These are phyloP conservation scores for Sinocyclocheilus anshuiensis DNA, from an alignment of 2,113 vertebrate genomes.

Conservation along the genomic window DNA sequence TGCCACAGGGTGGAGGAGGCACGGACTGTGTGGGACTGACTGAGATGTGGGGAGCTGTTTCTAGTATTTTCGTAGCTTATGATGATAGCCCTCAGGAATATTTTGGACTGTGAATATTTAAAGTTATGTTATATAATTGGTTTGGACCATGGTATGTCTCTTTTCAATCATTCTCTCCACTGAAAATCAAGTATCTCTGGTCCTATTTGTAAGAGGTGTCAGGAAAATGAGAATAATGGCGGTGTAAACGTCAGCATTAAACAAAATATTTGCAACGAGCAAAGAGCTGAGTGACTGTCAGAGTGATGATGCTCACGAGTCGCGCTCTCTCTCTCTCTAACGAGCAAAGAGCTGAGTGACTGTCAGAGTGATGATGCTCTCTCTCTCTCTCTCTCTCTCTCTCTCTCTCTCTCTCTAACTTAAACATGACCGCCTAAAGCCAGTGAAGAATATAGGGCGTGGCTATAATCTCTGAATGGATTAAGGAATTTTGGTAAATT, in stretches of 20 bases:
- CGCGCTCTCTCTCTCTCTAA: background rate
- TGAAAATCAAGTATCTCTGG: background rate
- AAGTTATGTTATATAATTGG: slow-evolving; percentile 4
- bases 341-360: background rate
- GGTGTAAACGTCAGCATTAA: slow-evolving; percentile 9
- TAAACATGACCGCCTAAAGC: too few species aligned
- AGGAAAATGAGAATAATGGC: slow-evolving; percentile 19
- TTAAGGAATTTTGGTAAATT: too few species aligned
- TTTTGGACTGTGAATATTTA: background rate
- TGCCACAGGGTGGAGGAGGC: slow-evolving; percentile 21
- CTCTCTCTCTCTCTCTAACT: slow-evolving; percentile 3
- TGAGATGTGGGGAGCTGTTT: slow-evolving; percentile 10
- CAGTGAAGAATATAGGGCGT: too few species aligned
- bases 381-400: background rate
- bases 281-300: background rate
- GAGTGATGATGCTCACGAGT: slow-evolving; percentile 6
- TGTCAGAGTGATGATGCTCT: slow-evolving; percentile 18
- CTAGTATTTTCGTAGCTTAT: slow-evolving; percentile 7
- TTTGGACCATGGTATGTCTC: background rate
- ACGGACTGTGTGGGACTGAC: slow-evolving; percentile 21
- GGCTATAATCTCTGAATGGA: too few species aligned
- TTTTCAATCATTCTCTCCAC: background rate
- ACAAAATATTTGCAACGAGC: background rate
- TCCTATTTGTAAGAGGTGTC: background rate
- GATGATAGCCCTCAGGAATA: background rate